Conservation (phyloP, 2,113 vertebrate genomes). For the Psittacus erithacus region DNA sequence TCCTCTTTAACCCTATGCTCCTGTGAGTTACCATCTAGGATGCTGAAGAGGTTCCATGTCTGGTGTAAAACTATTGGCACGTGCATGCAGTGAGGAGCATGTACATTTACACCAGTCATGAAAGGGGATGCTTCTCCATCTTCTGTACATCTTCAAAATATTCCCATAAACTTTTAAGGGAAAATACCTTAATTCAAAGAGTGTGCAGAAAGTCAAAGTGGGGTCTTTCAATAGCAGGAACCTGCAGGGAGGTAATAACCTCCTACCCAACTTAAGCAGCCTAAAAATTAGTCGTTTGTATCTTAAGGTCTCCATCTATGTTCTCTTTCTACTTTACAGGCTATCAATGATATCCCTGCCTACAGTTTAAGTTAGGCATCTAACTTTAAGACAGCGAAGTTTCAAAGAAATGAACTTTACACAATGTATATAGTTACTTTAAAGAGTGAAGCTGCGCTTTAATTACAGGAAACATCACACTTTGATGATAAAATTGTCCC, state of each 20-base stretch:
- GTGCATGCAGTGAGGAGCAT: fast-evolving
- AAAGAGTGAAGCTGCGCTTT: not conserved
- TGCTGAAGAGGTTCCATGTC: not conserved
- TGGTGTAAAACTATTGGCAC: not conserved
- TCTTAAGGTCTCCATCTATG: not conserved
- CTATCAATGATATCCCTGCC: not conserved
- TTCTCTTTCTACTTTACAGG: not conserved
- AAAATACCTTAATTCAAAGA: not conserved
- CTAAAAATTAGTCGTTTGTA: not conserved
- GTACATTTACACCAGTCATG: fast-evolving
- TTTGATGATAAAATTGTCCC: not conserved
- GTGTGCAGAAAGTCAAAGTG: not conserved
- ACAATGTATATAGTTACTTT: not conserved
- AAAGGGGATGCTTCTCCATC: not conserved
- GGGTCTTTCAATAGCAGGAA: not conserved
- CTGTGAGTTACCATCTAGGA: not conserved
- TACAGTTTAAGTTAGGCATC: not conserved
- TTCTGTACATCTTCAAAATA: not conserved
- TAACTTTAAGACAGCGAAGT: not conserved
- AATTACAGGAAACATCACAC: not conserved
- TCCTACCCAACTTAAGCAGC: not conserved
- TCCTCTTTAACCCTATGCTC: not conserved
- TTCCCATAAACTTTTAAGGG: not conserved
- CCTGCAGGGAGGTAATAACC: not conserved
- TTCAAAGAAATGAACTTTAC: not conserved